Conservation (phyloP, 2,888 invertebrate species). For the Dastarcus helophoroides region DNA sequence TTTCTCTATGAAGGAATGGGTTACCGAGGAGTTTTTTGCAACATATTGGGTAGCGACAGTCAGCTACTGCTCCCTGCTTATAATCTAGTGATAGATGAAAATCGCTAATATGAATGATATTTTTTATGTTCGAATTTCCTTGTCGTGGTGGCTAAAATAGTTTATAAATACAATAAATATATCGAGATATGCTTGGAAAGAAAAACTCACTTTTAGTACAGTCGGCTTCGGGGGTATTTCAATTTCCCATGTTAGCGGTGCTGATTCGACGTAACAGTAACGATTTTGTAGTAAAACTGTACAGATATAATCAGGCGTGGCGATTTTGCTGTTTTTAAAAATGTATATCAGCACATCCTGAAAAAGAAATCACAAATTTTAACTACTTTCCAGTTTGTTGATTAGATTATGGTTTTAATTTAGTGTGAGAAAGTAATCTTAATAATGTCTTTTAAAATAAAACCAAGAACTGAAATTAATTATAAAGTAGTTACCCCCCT, state of each 20-base stretch:
- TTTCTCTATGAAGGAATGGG: slow-evolving; percentile 23
- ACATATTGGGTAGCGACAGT: slow-evolving; percentile 68
- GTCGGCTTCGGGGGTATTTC: slow-evolving; percentile 12
- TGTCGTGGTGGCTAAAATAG: slow-evolving; percentile 6
- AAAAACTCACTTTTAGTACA: slow-evolving; percentile 1
- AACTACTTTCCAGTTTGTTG: too few relatives aligned
- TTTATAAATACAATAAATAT: slow-evolving; percentile 5
- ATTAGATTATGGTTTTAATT: too few relatives aligned
- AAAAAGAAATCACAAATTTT: too few relatives aligned
- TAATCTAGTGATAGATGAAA: slow-evolving; percentile 71
- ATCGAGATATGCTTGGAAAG: slow-evolving; percentile 3
- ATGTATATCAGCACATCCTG: slow-evolving; percentile 20
- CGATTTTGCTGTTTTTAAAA: slow-evolving; percentile 16
- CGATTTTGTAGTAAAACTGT: slow-evolving; percentile 19
- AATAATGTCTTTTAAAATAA: too few relatives aligned
- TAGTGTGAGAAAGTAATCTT: too few relatives aligned
- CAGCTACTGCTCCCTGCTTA: slow-evolving; percentile 49
- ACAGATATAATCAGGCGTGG: slow-evolving; percentile 19
- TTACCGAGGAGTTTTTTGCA: slow-evolving; percentile 52
- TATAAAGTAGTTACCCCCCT: too few relatives aligned
- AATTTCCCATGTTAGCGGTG: slow-evolving; percentile 17
- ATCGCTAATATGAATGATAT: slow-evolving; percentile 66
- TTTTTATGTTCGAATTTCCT: slow-evolving; percentile 20
- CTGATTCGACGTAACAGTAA: slow-evolving; percentile 16
- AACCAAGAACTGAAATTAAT: too few relatives aligned